These are phyloP conservation scores for Psittacula cyanocephala DNA, from an alignment of 2,113 vertebrate species.

Conservation along the genomic window DNA sequence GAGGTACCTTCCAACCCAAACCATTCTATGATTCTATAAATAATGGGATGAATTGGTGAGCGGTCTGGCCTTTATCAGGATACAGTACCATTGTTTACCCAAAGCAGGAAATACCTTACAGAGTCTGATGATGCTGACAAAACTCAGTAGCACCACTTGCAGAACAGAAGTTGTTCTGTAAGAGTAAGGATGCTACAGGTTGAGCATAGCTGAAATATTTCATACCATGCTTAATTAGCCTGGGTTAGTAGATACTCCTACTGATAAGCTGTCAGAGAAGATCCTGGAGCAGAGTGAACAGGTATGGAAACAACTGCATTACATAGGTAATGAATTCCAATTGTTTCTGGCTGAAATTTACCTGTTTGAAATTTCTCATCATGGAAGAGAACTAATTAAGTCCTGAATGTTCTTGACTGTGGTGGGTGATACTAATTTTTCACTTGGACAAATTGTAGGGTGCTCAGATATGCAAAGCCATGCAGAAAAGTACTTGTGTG, in stretches of 20 bases:
- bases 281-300: neutral
- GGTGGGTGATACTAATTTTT: neutral
- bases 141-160: neutral
- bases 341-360: neutral
- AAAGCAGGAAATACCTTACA: neutral
- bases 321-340: neutral
- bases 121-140: neutral
- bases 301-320: neutral
- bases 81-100: neutral
- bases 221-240: neutral
- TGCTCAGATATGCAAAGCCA: neutral
- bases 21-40: neutral
- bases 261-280: neutral
- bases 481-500: neutral
- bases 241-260: neutral
- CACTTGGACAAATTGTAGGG: neutral
- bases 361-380: neutral
- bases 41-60: neutral
- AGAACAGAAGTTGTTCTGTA: neutral
- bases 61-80: neutral
- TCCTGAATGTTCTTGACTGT: neutral
- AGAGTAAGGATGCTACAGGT: neutral
- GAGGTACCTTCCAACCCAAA: neutral
- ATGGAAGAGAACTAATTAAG: slow-evolving; percentile 2
- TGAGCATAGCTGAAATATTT: neutral